A percentile compares a stretch with the other conserved stretches of the same genome.
Conservation (phyloP, 2,888 invertebrate species). For the Drosophila demipolita region DNA sequence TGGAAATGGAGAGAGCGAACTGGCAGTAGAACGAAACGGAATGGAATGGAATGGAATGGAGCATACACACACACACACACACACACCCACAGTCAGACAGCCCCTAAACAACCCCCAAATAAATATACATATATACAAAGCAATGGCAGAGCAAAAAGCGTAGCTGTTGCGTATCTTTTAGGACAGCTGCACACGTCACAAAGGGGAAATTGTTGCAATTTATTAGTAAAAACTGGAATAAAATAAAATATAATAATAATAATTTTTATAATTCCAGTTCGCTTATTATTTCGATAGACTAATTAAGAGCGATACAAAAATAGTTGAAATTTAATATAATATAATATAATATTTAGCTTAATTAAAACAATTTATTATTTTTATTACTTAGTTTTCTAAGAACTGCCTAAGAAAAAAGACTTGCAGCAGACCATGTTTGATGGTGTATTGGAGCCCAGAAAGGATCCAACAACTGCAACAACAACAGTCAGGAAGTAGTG, state of each 20-base stretch:
- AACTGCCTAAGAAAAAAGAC: not conserved
- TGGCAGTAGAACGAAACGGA: conserved; percentile 29
- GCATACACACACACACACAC: not conserved
- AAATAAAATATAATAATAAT: not conserved
- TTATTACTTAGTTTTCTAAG: not conserved
- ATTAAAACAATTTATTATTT: not conserved
- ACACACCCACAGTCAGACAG: conserved; percentile 22
- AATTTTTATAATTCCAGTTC: not conserved
- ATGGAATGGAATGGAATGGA: conserved; percentile 22
- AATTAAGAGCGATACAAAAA: not conserved
- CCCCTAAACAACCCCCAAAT: conserved; percentile 69
- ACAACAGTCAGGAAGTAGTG: conserved; percentile 79
- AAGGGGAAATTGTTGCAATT: conserved; percentile 22
- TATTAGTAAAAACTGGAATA: not conserved
- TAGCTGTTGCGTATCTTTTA: conserved; percentile 72
- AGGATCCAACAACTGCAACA: conserved; percentile 72
- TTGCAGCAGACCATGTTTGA: conserved; percentile 1
- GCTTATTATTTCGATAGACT: not conserved
- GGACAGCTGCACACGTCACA: conserved; percentile 39
- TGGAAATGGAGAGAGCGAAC: conserved; percentile 13
- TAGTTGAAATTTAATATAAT: not conserved
- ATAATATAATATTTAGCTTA: not conserved
- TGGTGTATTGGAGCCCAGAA: conserved; percentile 39
- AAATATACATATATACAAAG: not conserved
- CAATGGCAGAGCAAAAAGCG: conserved; percentile 23